phyloP scores from a whole-genome alignment of 2,888 invertebrate species.

The Hypomecis atomaria region DNA sequence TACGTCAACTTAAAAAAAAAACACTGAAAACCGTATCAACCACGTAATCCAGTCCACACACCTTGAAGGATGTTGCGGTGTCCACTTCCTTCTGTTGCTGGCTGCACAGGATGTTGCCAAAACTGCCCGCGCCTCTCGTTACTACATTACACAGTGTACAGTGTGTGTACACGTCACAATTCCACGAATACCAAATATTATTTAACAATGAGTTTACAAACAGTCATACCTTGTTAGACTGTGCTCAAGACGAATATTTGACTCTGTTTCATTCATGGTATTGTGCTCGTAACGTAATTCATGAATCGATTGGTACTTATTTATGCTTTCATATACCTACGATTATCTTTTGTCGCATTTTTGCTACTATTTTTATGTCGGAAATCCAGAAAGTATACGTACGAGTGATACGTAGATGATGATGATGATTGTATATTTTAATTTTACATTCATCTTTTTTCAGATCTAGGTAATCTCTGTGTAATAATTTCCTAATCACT shows the following conservation, averaged over 20 bases:
- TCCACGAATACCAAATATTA: slow-evolving; percentile 59
- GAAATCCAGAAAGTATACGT: too few species aligned
- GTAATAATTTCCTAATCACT: too few species aligned
- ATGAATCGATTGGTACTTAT: too few species aligned
- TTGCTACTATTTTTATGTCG: too few species aligned
- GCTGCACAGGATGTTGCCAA: slow-evolving; percentile 80
- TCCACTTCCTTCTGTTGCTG: slow-evolving; percentile 78
- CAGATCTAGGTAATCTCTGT: too few species aligned
- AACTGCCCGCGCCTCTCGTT: slow-evolving; percentile 54
- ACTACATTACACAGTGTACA: background rate
- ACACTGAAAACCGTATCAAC: slow-evolving; percentile 18
- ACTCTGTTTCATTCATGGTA: slow-evolving; percentile 38
- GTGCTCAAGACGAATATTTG: slow-evolving; percentile 17
- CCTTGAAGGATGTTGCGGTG: slow-evolving; percentile 79
- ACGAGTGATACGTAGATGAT: too few species aligned
- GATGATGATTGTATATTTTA: too few species aligned
- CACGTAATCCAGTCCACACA: slow-evolving; percentile 38
- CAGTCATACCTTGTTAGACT: slow-evolving; percentile 29
- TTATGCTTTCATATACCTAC: too few species aligned
- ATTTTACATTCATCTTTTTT: too few species aligned
- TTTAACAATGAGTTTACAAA: slow-evolving; percentile 57
- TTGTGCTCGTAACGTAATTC: background rate
- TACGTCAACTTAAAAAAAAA: slow-evolving; percentile 7
- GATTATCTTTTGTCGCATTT: too few species aligned
- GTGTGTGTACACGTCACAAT: slow-evolving; percentile 47